Evolutionary conservation across 2,888 invertebrate genomes (phyloP).

Genomic region (Leptura quadrifasciata): DNA sequence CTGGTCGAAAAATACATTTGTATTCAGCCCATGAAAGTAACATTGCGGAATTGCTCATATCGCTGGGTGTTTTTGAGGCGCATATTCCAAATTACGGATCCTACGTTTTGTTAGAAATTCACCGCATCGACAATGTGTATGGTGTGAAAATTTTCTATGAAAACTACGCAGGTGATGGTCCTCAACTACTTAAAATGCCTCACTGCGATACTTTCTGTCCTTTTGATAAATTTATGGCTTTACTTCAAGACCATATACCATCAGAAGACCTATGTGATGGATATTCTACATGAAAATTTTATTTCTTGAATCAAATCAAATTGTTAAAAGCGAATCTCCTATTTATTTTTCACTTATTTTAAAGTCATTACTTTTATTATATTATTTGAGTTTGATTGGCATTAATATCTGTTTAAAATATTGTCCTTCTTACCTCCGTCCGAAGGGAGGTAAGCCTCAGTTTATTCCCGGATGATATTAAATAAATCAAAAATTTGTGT

Average conservation of each 20-base stretch:
- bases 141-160: conserved; percentile 63
- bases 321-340: background rate
- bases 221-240: conserved; percentile 54
- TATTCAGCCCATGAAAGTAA: conserved; percentile 64
- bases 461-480: too few relatives aligned
- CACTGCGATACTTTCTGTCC: conserved; percentile 60
- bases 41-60: conserved; percentile 59
- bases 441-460: too few relatives aligned
- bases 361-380: background rate
- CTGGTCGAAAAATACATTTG: conserved; percentile 58
- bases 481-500: too few relatives aligned
- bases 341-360: conserved; percentile 2
- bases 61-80: conserved; percentile 57
- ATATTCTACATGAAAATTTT: background rate
- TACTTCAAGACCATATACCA: conserved; percentile 52
- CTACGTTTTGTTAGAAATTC: conserved; percentile 64
- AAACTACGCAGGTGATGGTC: conserved; percentile 54
- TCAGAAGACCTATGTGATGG: conserved; percentile 25
- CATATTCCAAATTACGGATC: conserved; percentile 62
- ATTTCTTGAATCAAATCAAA: background rate
- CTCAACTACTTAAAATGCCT: conserved; percentile 57
- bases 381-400: too few relatives aligned
- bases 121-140: conserved; percentile 57
- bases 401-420: too few relatives aligned
- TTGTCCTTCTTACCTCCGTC: too few relatives aligned